These are phyloP conservation scores for Eulemur coronatus DNA, from an alignment of 2,797 vertebrate species.

Conservation along the genomic window DNA sequence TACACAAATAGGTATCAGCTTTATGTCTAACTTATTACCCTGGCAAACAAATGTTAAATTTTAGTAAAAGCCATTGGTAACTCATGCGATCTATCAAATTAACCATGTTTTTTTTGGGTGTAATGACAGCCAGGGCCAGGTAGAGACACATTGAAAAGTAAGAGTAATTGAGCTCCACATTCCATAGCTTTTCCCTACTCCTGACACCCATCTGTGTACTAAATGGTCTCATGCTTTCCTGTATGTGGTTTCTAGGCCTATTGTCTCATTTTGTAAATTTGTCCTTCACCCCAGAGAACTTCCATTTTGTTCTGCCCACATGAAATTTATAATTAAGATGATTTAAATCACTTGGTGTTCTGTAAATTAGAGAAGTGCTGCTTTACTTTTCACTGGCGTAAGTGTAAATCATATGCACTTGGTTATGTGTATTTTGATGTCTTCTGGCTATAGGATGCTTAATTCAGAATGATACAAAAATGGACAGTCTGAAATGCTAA, in stretches of 20 bases:
- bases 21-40: background rate
- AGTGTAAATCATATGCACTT: background rate
- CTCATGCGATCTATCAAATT: background rate
- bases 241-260: background rate
- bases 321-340: background rate
- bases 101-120: background rate
- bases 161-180: background rate
- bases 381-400: background rate
- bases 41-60: background rate
- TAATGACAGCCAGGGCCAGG: background rate
- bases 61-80: background rate
- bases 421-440: background rate
- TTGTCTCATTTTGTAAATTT: background rate
- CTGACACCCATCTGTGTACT: background rate
- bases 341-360: background rate
- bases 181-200: background rate
- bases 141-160: background rate
- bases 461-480: background rate
- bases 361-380: background rate
- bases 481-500: background rate
- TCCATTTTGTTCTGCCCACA: background rate
- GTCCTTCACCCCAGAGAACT: background rate
- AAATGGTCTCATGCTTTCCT: background rate
- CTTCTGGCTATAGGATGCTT: background rate
- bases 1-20: constrained; percentile 92